Evolutionary conservation across 2,113 vertebrate genomes (phyloP).

Genomic region (Hipposideros armiger): DNA sequence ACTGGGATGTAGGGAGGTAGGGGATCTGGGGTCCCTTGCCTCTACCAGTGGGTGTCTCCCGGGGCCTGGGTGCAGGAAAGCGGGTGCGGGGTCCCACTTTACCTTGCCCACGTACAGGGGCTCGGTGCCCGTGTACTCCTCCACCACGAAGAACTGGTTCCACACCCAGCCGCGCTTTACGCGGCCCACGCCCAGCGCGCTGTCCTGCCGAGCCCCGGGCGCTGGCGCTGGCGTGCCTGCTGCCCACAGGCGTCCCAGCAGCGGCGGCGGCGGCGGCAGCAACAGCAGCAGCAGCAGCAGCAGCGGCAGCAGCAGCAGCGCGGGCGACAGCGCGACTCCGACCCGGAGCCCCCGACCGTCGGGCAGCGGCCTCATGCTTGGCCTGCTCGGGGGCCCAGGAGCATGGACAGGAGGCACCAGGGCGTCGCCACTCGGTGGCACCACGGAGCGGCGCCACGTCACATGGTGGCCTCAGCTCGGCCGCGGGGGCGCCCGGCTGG

Average conservation of each 20-base stretch:
- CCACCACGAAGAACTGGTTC: conserved; percentile 99
- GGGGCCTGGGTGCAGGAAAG: neutral
- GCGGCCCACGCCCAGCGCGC: conserved; percentile 87
- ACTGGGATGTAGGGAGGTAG: fast-evolving
- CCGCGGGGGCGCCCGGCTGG: conserved; percentile 1
- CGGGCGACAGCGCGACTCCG: conserved; percentile 74
- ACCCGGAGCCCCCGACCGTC: conserved; percentile 40
- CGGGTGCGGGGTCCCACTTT: conserved; percentile 76
- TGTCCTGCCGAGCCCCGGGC: conserved; percentile 69
- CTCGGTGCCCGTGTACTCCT: conserved; percentile 98
- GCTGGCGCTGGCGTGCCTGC: conserved; percentile 74
- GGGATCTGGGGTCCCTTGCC: neutral
- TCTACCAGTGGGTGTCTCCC: neutral
- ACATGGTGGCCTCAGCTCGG: conserved; percentile 50
- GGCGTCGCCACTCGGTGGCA: conserved; percentile 42
- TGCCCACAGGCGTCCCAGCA: conserved; percentile 79
- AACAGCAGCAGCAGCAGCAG: conserved; percentile 82
- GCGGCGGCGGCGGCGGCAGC: conserved; percentile 22
- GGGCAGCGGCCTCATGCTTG: conserved; percentile 72
- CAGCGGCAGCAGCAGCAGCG: conserved; percentile 85
- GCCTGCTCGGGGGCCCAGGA: conserved; percentile 60
- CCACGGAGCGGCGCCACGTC: conserved; percentile 40
- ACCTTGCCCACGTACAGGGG: conserved; percentile 99
- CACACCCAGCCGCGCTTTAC: conserved; percentile 99
- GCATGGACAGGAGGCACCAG: conserved; percentile 56